Conservation (phyloP, 1,140 invertebrate genomes). For the Epicauta chinensis region DNA sequence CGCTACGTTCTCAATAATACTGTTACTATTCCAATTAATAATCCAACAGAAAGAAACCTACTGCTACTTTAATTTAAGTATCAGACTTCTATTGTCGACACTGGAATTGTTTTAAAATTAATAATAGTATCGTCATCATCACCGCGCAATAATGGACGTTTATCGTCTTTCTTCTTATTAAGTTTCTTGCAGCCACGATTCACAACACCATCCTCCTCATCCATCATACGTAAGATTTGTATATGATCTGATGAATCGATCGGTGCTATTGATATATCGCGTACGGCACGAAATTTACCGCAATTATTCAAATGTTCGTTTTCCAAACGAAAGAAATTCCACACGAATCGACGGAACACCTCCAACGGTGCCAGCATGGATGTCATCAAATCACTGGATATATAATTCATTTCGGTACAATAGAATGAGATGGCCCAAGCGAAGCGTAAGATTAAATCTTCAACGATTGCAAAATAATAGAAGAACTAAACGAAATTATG, state of each 20-base stretch:
- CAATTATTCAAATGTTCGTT: slow-evolving; percentile 94
- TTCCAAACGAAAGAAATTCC: slow-evolving; percentile 91
- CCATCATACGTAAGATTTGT: slow-evolving; percentile 68
- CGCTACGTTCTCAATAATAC: too few species aligned
- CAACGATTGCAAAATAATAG: slow-evolving; percentile 93
- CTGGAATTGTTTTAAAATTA: slow-evolving; percentile 30
- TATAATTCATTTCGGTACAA: slow-evolving; percentile 64
- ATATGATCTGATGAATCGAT: slow-evolving; percentile 70
- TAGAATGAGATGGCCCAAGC: slow-evolving; percentile 73
- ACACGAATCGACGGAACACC: slow-evolving; percentile 82
- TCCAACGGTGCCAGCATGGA: slow-evolving; percentile 75
- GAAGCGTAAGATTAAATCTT: slow-evolving; percentile 79
- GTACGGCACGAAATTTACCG: slow-evolving; percentile 85
- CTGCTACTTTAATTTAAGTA: background rate
- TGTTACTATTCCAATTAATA: too few species aligned
- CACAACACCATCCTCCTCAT: slow-evolving; percentile 57
- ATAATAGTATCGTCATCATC: slow-evolving; percentile 48
- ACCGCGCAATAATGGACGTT: slow-evolving; percentile 49
- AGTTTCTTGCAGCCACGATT: slow-evolving; percentile 48
- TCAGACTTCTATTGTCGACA: slow-evolving; percentile 20
- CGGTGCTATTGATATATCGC: slow-evolving; percentile 85
- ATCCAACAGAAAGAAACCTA: too few species aligned
- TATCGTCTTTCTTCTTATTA: slow-evolving; percentile 50
- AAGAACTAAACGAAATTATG: slow-evolving; percentile 61
- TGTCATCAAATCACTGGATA: slow-evolving; percentile 68